Conservation (phyloP, 2,888 invertebrate genomes). For the Itoplectis maculator region DNA sequence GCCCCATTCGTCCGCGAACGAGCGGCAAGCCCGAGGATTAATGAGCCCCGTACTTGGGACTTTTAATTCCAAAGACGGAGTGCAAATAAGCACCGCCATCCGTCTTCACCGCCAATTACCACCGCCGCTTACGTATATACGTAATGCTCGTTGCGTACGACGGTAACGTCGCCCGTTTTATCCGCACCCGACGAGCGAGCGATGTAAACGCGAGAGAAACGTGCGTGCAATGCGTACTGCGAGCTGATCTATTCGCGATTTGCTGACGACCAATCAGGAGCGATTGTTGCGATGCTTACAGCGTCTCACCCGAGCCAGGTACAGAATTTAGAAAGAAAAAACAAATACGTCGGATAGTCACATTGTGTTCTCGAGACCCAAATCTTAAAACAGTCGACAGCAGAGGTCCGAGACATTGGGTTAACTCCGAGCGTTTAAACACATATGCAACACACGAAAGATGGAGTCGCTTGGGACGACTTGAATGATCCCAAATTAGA, state of each 20-base stretch:
- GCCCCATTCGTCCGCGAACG: constrained; percentile 56
- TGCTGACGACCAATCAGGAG: constrained; percentile 9
- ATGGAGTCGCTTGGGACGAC: constrained; percentile 36
- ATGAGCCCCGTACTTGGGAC: constrained; percentile 80
- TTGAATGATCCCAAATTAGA: constrained; percentile 78
- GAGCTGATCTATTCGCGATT: neutral
- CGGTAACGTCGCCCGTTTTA: constrained; percentile 44
- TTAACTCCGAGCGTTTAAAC: constrained; percentile 40
- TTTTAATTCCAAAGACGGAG: constrained; percentile 83
- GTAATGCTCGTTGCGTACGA: constrained; percentile 5
- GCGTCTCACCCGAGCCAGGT: neutral
- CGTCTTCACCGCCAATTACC: constrained; percentile 83
- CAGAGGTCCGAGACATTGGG: constrained; percentile 35
- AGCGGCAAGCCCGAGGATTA: constrained; percentile 78
- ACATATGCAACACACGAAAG: constrained; percentile 18
- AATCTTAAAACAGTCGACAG: constrained; percentile 57
- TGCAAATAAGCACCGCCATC: constrained; percentile 83
- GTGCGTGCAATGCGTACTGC: constrained; percentile 43
- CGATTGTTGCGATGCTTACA: neutral
- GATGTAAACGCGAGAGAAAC: constrained; percentile 67
- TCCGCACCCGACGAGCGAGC: constrained; percentile 59
- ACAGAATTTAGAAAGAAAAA: neutral
- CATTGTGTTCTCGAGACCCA: constrained; percentile 26
- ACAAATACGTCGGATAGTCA: neutral
- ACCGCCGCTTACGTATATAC: constrained; percentile 67